Evolutionary conservation across 1,140 invertebrate species (phyloP), one percentile per base, ranked within the genome.

Genomic region (Bombus huntii): DNA sequence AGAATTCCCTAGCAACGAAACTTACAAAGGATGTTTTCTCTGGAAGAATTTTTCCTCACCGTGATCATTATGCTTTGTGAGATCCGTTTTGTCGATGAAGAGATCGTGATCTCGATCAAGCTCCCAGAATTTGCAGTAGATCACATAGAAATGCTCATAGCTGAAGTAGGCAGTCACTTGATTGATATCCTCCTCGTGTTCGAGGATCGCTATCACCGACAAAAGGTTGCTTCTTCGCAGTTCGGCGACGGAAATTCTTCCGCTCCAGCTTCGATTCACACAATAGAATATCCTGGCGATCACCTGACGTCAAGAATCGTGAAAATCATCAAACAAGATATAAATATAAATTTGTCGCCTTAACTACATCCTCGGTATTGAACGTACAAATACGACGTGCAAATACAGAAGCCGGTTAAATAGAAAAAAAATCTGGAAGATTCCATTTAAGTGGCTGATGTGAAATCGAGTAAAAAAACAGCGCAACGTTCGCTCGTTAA

Each of bases 51-150:
- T 15, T 81, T 42, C 70, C 85, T 92, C 95, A 98, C 98, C 98
- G 94, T 99, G 98, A 95, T 99, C 99, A 93, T 99, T 99, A 95
- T 99, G 99, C 92, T 98, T 96, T 3, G 97, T 97, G 31, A 99
- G 96, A 96, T 99, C 99, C 86, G 98, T 97, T 93, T 98, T 98
- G 94, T 98, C 98, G 90, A 99, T 99, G 91, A 98, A 98, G 65
- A 99, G 96, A 96, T 99, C 99, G 94, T 99, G 99, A 96, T 99
- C 99, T 87, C 98, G 97, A 95, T 99, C 99, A 88, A 99, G 95
- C 95, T 99, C 99, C 99, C 99, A 99, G 95, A 99, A 99, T 95
- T 99, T 99, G 96, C 99, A 99, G 94, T 99, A 99, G 93, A 99
- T 99, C 39, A 99, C 99, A 96, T 99, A 99, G 95, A 99, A 99